Conservation (phyloP, 35 echinoderm and acorn worm species). For the Chiridota heheva region DNA sequence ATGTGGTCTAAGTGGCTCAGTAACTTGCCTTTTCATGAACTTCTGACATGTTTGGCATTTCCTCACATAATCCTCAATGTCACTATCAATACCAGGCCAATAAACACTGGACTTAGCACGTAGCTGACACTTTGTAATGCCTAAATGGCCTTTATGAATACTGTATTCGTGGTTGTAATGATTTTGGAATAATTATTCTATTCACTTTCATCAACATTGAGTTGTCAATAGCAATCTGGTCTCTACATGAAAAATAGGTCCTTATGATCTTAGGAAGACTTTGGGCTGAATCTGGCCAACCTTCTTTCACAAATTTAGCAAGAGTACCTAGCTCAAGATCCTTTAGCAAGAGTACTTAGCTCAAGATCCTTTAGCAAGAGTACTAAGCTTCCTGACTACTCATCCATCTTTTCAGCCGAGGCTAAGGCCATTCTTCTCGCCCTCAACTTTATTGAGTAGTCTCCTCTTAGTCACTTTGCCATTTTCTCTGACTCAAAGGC, state of each 20-base stretch:
- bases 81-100: slow-evolving; percentile 33
- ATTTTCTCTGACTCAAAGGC: too few relatives aligned
- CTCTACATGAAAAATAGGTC: slow-evolving; percentile 30
- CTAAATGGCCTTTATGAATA: slow-evolving; percentile 12
- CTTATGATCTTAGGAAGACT: slow-evolving; percentile 11
- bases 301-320: slow-evolving; percentile 27
- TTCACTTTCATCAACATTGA: too few relatives aligned
- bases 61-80: slow-evolving; percentile 22
- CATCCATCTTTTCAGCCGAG: too few relatives aligned
- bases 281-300: slow-evolving; percentile 10
- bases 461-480: too few relatives aligned
- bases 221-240: too few relatives aligned
- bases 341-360: too few relatives aligned
- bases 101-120: slow-evolving; percentile 25
- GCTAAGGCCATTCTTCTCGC: too few relatives aligned
- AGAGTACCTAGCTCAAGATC: slow-evolving; percentile 20
- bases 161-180: slow-evolving; percentile 18
- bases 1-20: too few relatives aligned
- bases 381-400: too few relatives aligned
- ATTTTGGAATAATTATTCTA: too few relatives aligned
- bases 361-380: too few relatives aligned
- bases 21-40: background rate
- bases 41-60: slow-evolving; percentile 18
- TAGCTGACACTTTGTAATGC: slow-evolving; percentile 24
- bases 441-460: too few relatives aligned